Percentiles rank a stretch among this genome's conserved stretches.
Evolutionary conservation across 2,888 invertebrate species (phyloP).

Genomic region (Noctua fimbriata): DNA sequence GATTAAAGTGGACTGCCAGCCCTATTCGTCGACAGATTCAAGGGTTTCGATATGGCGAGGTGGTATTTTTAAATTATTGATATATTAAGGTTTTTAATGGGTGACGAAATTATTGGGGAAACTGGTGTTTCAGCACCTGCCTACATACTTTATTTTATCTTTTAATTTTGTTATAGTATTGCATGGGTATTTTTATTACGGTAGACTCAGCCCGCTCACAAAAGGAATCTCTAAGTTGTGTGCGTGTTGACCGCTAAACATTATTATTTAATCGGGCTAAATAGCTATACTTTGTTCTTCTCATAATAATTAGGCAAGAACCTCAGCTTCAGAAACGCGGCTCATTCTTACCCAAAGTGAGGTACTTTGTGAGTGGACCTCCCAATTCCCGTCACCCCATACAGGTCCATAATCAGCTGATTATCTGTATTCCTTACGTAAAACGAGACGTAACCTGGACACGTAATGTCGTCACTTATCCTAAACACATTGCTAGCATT

Average conservation of each 20-base stretch:
- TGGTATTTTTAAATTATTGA: conserved; percentile 38
- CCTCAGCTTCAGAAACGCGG: not conserved
- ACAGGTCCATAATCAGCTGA: conserved; percentile 38
- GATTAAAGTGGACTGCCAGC: conserved; percentile 53
- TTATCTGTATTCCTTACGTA: conserved; percentile 23
- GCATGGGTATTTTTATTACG: not conserved
- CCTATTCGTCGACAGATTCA: conserved; percentile 44
- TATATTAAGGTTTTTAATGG: conserved; percentile 11
- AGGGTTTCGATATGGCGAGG: conserved; percentile 8
- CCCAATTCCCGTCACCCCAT: not conserved
- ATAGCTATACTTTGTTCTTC: not conserved
- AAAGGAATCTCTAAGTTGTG: not conserved
- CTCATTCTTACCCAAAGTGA: not conserved
- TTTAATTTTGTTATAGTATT: not conserved
- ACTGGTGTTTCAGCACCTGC: not conserved
- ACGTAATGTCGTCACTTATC: conserved; percentile 56
- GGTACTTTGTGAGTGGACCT: not conserved
- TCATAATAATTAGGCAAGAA: not conserved
- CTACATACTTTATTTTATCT: not conserved
- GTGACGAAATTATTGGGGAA: not conserved
- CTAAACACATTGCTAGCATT: conserved; percentile 57
- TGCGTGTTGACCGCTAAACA: not conserved
- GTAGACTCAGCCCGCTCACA: not conserved
- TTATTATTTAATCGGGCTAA: not conserved
- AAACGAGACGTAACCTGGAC: conserved; percentile 30